phyloP scores from a whole-genome alignment of 2,113 vertebrate genomes.

The Sterrhoptilus dennistouni region DNA sequence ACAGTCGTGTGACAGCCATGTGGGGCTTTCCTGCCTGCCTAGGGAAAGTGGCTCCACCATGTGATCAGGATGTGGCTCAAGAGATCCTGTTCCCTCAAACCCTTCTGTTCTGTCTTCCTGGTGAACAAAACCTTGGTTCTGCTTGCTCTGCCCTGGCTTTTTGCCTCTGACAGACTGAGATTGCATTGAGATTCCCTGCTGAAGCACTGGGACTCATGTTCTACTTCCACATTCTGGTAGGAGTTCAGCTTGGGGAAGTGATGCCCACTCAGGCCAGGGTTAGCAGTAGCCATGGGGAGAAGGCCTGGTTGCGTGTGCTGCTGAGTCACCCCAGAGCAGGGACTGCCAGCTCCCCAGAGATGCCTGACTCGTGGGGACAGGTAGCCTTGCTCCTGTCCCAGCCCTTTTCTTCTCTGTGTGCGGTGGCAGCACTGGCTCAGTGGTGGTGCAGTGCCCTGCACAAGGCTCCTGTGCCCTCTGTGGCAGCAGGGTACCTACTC shows the following conservation, averaged over 20 bases:
- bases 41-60: background rate
- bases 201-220: background rate
- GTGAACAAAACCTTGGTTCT: background rate
- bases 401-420: background rate
- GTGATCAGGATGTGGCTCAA: background rate
- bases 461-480: background rate
- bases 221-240: background rate
- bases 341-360: background rate
- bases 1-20: background rate
- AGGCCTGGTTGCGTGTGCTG: background rate
- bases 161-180: background rate
- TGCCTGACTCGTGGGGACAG: background rate
- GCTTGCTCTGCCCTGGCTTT: background rate
- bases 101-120: background rate
- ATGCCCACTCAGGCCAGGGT: background rate
- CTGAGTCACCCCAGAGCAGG: background rate
- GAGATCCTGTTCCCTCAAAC: background rate
- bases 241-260: background rate
- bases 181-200: background rate
- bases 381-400: background rate
- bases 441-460: background rate
- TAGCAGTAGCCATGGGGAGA: background rate
- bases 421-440: background rate
- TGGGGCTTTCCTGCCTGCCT: background rate
- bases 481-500: fast-evolving